Conservation (phyloP, 1,140 invertebrate genomes). For the Glossosoma conforme region DNA sequence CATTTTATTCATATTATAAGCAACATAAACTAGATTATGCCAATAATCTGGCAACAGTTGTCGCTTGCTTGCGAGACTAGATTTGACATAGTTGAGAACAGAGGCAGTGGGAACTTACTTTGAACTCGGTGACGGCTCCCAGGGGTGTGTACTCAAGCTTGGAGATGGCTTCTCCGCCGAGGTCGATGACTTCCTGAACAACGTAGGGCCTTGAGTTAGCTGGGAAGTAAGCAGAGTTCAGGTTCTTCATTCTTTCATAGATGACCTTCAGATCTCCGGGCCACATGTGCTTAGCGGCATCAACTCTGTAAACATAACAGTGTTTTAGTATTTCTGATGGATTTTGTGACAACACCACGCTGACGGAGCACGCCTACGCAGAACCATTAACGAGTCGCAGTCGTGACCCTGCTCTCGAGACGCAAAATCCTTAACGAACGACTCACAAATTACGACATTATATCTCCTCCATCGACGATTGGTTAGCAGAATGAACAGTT, state of each 20-base stretch:
- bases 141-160: slow-evolving; percentile 60
- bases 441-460: too few relatives aligned
- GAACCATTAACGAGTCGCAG: too few relatives aligned
- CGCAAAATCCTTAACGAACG: too few relatives aligned
- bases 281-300: slow-evolving; percentile 81
- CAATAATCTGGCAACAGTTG: too few relatives aligned
- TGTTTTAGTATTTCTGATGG: not conserved
- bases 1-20: too few relatives aligned
- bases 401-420: too few relatives aligned
- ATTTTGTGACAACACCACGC: too few relatives aligned
- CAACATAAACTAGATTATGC: too few relatives aligned
- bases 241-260: slow-evolving; percentile 54
- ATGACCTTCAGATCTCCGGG: slow-evolving; percentile 63
- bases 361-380: too few relatives aligned
- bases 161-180: slow-evolving; percentile 63
- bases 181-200: slow-evolving; percentile 79
- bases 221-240: slow-evolving; percentile 58
- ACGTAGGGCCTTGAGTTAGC: slow-evolving; percentile 57
- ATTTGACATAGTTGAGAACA: not conserved
- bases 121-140: slow-evolving; percentile 72
- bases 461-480: too few relatives aligned
- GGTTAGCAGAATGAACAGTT: too few relatives aligned
- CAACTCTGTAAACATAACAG: slow-evolving; percentile 47
- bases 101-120: slow-evolving; percentile 10
- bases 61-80: not conserved